These are phyloP conservation scores for Yponomeuta malinellus DNA, from an alignment of 2,888 invertebrate species.

Conservation along the genomic window DNA sequence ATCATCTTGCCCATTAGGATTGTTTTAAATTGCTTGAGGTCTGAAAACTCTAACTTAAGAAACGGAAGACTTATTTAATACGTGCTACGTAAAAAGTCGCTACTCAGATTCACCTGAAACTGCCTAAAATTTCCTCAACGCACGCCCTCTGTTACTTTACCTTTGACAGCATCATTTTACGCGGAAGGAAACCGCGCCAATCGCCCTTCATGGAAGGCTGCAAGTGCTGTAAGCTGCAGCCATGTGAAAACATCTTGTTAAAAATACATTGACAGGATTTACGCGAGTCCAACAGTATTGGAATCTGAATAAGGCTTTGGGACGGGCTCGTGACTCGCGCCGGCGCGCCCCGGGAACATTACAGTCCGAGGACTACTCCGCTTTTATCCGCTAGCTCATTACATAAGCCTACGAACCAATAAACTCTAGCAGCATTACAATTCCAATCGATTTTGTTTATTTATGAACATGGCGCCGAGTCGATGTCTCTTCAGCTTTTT, in stretches of 20 bases:
- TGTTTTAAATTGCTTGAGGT: too few relatives aligned
- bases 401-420: too few relatives aligned
- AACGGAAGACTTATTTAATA: too few relatives aligned
- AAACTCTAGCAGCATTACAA: too few relatives aligned
- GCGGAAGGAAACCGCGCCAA: background rate
- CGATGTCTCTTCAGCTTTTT: too few relatives aligned
- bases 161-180: background rate
- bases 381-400: background rate
- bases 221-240: background rate
- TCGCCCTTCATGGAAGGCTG: background rate
- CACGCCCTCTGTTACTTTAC: background rate
- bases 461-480: too few relatives aligned
- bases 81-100: too few relatives aligned
- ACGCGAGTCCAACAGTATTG: conserved; percentile 3
- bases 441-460: too few relatives aligned
- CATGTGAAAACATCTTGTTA: conserved; percentile 16
- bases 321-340: conserved; percentile 56
- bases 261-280: conserved; percentile 8
- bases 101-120: background rate
- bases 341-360: conserved; percentile 28
- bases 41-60: too few relatives aligned
- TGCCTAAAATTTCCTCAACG: background rate
- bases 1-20: too few relatives aligned
- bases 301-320: conserved; percentile 41
- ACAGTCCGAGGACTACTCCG: background rate